Percentiles rank a stretch among this genome's conserved stretches.
Evolutionary conservation across 2,797 vertebrate genomes (phyloP).

Genomic region (Apodemus agrarius): DNA sequence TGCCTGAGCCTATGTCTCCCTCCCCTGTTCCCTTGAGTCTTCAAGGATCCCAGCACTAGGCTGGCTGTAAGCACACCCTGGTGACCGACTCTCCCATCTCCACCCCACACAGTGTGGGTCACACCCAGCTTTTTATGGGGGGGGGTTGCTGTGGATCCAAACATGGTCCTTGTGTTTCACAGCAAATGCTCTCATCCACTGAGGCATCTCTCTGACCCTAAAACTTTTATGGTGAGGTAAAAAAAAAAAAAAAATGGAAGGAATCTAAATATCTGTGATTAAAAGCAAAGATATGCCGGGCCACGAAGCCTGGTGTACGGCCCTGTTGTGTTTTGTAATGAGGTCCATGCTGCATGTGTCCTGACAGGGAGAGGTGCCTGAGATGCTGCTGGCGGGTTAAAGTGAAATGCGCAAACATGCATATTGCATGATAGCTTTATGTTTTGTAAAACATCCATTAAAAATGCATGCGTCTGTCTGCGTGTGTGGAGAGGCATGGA

Average conservation of each 20-base stretch:
- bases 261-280: neutral
- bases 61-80: neutral
- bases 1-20: no score
- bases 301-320: neutral
- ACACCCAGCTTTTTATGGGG: neutral
- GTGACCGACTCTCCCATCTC: neutral
- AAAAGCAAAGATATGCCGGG: neutral
- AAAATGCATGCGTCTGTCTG: conserved; percentile 2
- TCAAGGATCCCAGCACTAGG: no score
- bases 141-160: neutral
- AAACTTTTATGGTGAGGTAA: neutral
- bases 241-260: neutral
- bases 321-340: neutral
- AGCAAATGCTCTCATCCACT: neutral
- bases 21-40: neutral
- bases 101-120: neutral
- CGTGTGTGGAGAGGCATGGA: neutral
- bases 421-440: neutral
- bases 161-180: neutral
- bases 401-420: neutral
- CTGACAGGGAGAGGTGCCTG: neutral
- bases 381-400: neutral
- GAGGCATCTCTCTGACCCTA: neutral
- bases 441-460: conserved; percentile 15
- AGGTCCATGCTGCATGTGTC: neutral